phyloP scores from a whole-genome alignment of 1,140 invertebrate species.

The Drosophila pandora region DNA sequence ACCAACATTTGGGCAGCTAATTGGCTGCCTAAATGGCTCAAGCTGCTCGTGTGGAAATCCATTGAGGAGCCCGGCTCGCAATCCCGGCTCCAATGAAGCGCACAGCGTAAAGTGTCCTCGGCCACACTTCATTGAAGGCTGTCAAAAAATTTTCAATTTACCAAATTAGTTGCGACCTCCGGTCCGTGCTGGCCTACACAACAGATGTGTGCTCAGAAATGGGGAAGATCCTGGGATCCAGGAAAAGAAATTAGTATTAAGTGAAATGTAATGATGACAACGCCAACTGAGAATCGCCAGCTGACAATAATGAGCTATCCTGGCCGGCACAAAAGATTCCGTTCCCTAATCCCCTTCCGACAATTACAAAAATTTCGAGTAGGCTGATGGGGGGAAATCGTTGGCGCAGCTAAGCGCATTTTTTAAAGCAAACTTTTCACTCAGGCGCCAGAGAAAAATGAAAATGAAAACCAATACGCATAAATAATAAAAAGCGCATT shows the following conservation, averaged over 20 bases:
- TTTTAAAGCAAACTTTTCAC: slow-evolving; percentile 60
- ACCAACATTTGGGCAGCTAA: slow-evolving; percentile 80
- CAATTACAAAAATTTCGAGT: slow-evolving; percentile 47
- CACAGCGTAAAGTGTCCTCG: slow-evolving; percentile 66
- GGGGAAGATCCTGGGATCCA: not conserved
- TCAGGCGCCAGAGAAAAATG: slow-evolving; percentile 37
- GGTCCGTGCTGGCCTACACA: not conserved
- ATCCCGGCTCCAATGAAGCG: slow-evolving; percentile 61
- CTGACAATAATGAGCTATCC: slow-evolving; percentile 65
- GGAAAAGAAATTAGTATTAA: slow-evolving; percentile 74
- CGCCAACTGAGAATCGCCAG: slow-evolving; percentile 68
- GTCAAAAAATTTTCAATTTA: slow-evolving; percentile 79
- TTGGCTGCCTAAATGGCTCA: slow-evolving; percentile 76
- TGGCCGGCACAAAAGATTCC: slow-evolving; percentile 35
- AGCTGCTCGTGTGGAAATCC: slow-evolving; percentile 78
- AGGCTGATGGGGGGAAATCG: slow-evolving; percentile 3
- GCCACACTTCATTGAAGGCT: slow-evolving; percentile 79
- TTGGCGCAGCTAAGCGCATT: slow-evolving; percentile 37
- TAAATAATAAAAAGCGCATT: slow-evolving; percentile 61
- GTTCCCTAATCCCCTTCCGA: slow-evolving; percentile 16
- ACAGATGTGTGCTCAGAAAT: slow-evolving; percentile 13
- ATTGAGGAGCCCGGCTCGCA: slow-evolving; percentile 28
- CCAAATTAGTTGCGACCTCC: slow-evolving; percentile 61
- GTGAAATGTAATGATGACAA: slow-evolving; percentile 76
- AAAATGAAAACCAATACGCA: slow-evolving; percentile 67